These are phyloP conservation scores for Stegodyphus dumicola DNA, from an alignment of 1,140 invertebrate species.

Conservation along the genomic window DNA sequence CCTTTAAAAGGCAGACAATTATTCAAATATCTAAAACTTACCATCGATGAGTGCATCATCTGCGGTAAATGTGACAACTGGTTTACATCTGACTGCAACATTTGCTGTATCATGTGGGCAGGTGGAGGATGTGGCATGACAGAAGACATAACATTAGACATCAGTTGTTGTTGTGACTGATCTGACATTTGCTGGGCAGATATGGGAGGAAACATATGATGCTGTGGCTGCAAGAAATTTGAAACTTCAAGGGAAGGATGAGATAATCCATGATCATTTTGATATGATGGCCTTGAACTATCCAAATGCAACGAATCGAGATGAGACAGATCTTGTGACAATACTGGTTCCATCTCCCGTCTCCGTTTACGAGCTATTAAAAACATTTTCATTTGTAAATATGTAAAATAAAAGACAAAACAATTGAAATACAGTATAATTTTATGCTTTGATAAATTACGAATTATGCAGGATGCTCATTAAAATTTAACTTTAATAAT, in stretches of 20 bases:
- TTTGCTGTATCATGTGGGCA: slow-evolving; percentile 28
- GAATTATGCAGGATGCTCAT: no score
- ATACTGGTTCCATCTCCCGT: background rate
- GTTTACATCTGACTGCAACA: slow-evolving; percentile 22
- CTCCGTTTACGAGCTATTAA: background rate
- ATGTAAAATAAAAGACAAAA: no score
- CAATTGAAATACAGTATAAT: no score
- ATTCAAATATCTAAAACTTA: background rate
- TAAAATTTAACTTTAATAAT: no score
- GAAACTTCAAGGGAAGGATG: slow-evolving; percentile 30
- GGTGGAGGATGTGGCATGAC: background rate
- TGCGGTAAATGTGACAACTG: slow-evolving; percentile 8
- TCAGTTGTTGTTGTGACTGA: background rate
- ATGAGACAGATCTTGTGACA: slow-evolving; percentile 9
- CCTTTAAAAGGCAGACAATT: no score
- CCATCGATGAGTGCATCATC: slow-evolving; percentile 2
- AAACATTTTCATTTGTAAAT: background rate
- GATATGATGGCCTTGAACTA: slow-evolving; percentile 7
- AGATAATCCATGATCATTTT: background rate
- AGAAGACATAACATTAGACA: background rate
- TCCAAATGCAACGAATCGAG: slow-evolving; percentile 33
- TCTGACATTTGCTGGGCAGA: slow-evolving; percentile 10
- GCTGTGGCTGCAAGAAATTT: slow-evolving; percentile 18
- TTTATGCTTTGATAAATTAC: no score
- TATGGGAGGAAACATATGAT: slow-evolving; percentile 18